Conservation (phyloP, 2,888 invertebrate species). For the Aphidoletes aphidimyza region DNA sequence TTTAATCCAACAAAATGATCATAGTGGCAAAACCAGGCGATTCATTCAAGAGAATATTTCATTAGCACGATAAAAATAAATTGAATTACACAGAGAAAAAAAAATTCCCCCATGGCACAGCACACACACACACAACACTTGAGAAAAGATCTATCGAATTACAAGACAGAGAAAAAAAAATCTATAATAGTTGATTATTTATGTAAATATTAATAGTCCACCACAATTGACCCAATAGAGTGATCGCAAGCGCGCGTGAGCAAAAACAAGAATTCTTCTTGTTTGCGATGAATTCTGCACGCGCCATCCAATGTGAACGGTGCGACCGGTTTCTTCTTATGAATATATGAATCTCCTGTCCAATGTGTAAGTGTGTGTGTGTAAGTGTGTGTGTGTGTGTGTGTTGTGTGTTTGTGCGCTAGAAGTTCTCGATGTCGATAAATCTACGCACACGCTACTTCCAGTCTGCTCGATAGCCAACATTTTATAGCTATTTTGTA, state of each 20-base stretch:
- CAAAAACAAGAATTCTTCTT: conserved; percentile 27
- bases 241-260: not conserved
- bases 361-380: too few relatives aligned
- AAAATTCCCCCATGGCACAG: too few relatives aligned
- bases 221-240: conserved; percentile 6
- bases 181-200: not conserved
- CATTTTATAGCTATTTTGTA: not conserved
- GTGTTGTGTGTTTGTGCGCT: too few relatives aligned
- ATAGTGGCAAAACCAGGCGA: not conserved
- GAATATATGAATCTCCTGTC: too few relatives aligned
- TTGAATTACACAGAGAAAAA: not conserved
- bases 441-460: conserved; percentile 39
- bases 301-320: not conserved
- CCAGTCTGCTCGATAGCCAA: not conserved
- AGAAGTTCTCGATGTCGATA: not conserved
- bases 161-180: too few relatives aligned
- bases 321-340: not conserved
- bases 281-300: not conserved
- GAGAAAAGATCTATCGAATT: too few relatives aligned
- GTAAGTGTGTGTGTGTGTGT: too few relatives aligned
- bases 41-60: not conserved
- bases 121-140: too few relatives aligned
- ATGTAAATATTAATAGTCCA: conserved; percentile 20
- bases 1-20: not conserved
- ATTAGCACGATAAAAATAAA: not conserved